These are phyloP conservation scores for Gnathonemus longibarbis DNA, from an alignment of 2,113 vertebrate species.

Conservation along the genomic window DNA sequence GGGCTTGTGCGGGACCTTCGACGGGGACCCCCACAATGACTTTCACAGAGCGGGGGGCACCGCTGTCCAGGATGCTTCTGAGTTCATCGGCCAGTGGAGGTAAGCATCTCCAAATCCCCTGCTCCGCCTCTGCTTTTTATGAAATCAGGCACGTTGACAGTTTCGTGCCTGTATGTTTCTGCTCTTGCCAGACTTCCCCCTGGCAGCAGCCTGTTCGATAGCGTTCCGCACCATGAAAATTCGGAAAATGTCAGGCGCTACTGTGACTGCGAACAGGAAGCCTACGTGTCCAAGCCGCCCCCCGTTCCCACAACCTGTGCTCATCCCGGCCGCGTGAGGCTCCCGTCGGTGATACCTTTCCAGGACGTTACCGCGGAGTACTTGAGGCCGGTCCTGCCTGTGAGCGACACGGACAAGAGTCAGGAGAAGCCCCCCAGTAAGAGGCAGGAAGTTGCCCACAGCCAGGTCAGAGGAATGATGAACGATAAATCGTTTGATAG, in stretches of 20 bases:
- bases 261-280: constrained; percentile 60
- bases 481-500: neutral
- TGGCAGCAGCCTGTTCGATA: constrained; percentile 79
- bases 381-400: constrained; percentile 48
- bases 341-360: constrained; percentile 66
- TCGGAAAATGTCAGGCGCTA: constrained; percentile 41
- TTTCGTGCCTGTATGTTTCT: neutral
- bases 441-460: neutral
- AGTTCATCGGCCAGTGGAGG: constrained; percentile 81
- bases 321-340: constrained; percentile 42
- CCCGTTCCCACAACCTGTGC: constrained; percentile 53
- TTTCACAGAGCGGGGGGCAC: constrained; percentile 62
- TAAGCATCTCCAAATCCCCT: constrained; percentile 43
- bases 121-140: neutral
- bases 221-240: constrained; percentile 40
- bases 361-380: constrained; percentile 76
- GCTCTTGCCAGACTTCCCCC: constrained; percentile 64
- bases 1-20: constrained; percentile 83
- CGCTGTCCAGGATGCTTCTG: constrained; percentile 33
- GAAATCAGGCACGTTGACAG: no score
- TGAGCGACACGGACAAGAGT: constrained; percentile 37
- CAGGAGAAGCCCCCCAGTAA: constrained; percentile 10
- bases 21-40: constrained; percentile 72
- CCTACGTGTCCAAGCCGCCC: constrained; percentile 15
- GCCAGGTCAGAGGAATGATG: neutral